These are phyloP conservation scores for Liolophura sinensis DNA, from an alignment of 1,140 invertebrate genomes.

Conservation along the genomic window DNA sequence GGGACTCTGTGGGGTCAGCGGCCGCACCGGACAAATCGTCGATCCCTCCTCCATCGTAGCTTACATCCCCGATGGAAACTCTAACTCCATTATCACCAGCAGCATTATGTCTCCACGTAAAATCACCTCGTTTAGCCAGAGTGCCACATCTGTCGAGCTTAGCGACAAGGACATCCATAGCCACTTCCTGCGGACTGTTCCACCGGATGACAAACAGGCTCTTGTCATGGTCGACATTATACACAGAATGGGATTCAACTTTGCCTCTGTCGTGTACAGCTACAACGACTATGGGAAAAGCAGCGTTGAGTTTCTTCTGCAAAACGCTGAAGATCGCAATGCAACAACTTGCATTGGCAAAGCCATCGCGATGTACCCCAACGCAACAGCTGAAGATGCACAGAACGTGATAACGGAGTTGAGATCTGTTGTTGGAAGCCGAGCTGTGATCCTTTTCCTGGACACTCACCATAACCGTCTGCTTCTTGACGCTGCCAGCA, in stretches of 20 bases:
- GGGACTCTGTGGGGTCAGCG: constrained; percentile 33
- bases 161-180: constrained; percentile 63
- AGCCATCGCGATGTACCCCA: constrained; percentile 28
- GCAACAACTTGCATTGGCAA: constrained; percentile 23
- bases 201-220: constrained; percentile 75
- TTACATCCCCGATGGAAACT: constrained; percentile 41
- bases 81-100: constrained; percentile 37
- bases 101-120: constrained; percentile 38
- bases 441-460: constrained; percentile 73
- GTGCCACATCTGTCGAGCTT: constrained; percentile 74
- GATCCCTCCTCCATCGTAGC: constrained; percentile 41
- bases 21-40: constrained; percentile 24
- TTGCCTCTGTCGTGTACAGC: constrained; percentile 72
- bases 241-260: constrained; percentile 72
- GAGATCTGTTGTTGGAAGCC: constrained; percentile 66
- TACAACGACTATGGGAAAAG: constrained; percentile 70
- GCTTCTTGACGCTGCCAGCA: constrained; percentile 61
- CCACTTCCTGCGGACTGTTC: constrained; percentile 72
- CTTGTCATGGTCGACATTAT: constrained; percentile 73
- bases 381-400: constrained; percentile 38
- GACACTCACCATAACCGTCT: constrained; percentile 71
- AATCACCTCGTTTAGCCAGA: constrained; percentile 69
- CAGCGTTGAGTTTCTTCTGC: constrained; percentile 42
- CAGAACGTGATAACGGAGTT: constrained; percentile 63
- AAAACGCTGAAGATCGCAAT: constrained; percentile 23